Conservation (phyloP, 2,888 invertebrate species). For the Dinocampus coccinellae region DNA sequence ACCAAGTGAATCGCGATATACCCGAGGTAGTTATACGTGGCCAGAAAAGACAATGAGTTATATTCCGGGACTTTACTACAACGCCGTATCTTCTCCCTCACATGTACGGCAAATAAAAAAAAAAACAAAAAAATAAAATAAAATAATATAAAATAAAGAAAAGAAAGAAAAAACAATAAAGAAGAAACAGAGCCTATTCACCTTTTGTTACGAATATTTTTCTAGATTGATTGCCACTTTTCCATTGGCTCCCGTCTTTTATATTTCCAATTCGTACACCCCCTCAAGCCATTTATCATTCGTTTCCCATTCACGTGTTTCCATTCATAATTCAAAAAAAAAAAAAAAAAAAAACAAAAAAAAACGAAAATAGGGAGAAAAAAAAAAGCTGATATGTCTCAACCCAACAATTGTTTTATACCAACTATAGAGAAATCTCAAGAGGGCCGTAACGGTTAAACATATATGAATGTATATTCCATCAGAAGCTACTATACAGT, state of each 20-base stretch:
- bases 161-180: slow-evolving; percentile 34
- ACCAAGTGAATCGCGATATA: slow-evolving; percentile 45
- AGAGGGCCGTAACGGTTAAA: not conserved
- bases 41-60: slow-evolving; percentile 43
- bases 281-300: slow-evolving; percentile 15
- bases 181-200: slow-evolving; percentile 7
- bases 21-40: slow-evolving; percentile 42
- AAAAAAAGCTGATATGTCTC: slow-evolving; percentile 25
- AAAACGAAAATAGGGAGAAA: no score
- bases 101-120: not conserved
- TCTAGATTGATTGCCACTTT: slow-evolving; percentile 21
- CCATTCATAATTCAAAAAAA: slow-evolving; percentile 26
- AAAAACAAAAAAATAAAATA: slow-evolving; percentile 32
- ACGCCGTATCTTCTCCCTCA: slow-evolving; percentile 22
- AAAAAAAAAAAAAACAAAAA: no score
- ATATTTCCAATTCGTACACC: slow-evolving; percentile 6
- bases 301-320: slow-evolving; percentile 16
- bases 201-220: not conserved
- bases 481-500: not conserved
- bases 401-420: slow-evolving; percentile 16
- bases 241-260: slow-evolving; percentile 8
- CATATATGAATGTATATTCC: not conserved
- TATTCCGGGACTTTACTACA: slow-evolving; percentile 13
- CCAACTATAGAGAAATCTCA: slow-evolving; percentile 5
- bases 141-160: slow-evolving; percentile 26